phyloP scores from a whole-genome alignment of 2,113 vertebrate species.

The Colistium nudipinnis region DNA sequence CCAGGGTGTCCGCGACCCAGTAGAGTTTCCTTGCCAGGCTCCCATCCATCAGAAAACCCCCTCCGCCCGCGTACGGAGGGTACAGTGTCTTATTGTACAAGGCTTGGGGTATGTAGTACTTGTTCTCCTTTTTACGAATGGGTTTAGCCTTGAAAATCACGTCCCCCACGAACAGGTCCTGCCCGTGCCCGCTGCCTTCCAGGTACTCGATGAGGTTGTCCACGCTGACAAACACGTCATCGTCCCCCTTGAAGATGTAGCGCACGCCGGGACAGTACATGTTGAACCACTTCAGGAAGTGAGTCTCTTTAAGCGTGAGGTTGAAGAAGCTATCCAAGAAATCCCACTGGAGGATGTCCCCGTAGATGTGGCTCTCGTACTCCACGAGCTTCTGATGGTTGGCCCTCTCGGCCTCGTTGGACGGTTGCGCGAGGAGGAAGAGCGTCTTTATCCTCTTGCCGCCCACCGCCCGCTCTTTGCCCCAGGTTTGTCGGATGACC shows the following conservation, averaged over 20 bases:
- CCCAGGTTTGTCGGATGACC: conserved; percentile 95
- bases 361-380: conserved; percentile 90
- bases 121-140: conserved; percentile 92
- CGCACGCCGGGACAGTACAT: conserved; percentile 85
- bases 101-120: conserved; percentile 90
- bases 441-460: conserved; percentile 86
- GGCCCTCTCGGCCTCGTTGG: conserved; percentile 84
- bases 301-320: conserved; percentile 95
- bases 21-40: conserved; percentile 84
- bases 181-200: conserved; percentile 71
- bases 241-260: conserved; percentile 94
- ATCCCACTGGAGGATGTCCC: conserved; percentile 96
- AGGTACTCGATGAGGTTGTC: conserved; percentile 92
- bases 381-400: conserved; percentile 97
- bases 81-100: conserved; percentile 89
- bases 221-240: conserved; percentile 92
- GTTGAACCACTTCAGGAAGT: conserved; percentile 96
- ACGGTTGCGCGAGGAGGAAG: conserved; percentile 89
- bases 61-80: conserved; percentile 94
- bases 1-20: conserved; percentile 83
- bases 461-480: conserved; percentile 82
- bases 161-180: conserved; percentile 90
- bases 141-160: conserved; percentile 89
- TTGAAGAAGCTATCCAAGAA: conserved; percentile 98
- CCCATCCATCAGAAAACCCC: conserved; percentile 93